Evolutionary conservation across 2,113 vertebrate genomes (phyloP), one percentile per base, ranked within the genome.

Genomic region (Tinamus guttatus): DNA sequence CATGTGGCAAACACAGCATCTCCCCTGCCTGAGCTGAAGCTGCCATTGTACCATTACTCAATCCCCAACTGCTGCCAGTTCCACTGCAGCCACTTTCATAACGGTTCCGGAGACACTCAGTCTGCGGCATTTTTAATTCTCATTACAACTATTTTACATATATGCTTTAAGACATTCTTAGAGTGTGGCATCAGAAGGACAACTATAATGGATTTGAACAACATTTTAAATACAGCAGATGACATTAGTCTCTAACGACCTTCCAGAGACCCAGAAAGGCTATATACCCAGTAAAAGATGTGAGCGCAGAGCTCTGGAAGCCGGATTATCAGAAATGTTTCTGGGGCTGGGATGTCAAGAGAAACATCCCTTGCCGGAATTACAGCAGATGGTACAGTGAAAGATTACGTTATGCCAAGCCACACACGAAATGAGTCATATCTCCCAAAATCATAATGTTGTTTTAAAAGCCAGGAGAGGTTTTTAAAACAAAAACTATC

Each of bases 1-100:
- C 94, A 94, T 95, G 94, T 95, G 95, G 93, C 65, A 95, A 96
- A 85, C 94, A 95, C 65, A 89, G 81, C 5, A 3, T 94, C 80
- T 65, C 95, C 82, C 63, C 64, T 83, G 90, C 51, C 83, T 78
- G 49, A 94, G 65, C 69, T 67, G 63, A 92, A 87, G 64, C 68
- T 92, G 63, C 81, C 92, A 94, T 89, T 90, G 83, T n/a, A 22
- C 69, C 64, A 92, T 92, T 85, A 81, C 64, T 93, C 92, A 94
- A 25, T 49, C 68, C 71, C 81, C 92, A 95, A 77, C 30, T 28
- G 75, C 14, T 82, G 85, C 79, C 89, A 89, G 85, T 87, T 80
- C 89, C 68, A 93, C 56, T 89, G 71, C 28, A 94, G 85, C 73
- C 87, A 91, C 87, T 95, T 77, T 87, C 87, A 81, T 75, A 93